These are phyloP conservation scores for Cecropterus lyciades DNA, from an alignment of 1,140 invertebrate species.

Conservation along the genomic window DNA sequence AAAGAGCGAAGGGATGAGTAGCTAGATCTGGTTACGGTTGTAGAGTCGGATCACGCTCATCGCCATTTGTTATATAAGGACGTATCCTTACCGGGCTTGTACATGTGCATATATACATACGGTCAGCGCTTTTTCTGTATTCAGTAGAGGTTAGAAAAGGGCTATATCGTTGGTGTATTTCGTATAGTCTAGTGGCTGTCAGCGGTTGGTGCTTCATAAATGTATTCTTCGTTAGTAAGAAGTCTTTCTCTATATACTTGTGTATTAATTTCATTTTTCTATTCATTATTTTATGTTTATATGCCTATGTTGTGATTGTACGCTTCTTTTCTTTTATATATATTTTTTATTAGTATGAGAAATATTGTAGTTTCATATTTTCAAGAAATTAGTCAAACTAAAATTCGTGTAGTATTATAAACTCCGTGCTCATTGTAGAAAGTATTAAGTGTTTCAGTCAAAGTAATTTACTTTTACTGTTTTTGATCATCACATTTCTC, in stretches of 20 bases:
- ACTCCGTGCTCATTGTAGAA: too few species aligned
- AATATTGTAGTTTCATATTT: background rate
- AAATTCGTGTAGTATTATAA: too few species aligned
- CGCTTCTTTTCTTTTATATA: constrained; percentile 42
- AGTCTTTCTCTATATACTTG: constrained; percentile 58
- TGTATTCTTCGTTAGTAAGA: constrained; percentile 60
- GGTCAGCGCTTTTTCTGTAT: constrained; percentile 31
- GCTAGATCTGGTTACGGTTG: constrained; percentile 73
- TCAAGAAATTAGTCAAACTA: background rate
- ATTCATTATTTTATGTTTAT: constrained; percentile 64
- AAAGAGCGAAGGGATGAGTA: constrained; percentile 51
- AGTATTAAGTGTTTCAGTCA: too few species aligned
- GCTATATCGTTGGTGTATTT: constrained; percentile 67
- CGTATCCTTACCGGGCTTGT: constrained; percentile 46
- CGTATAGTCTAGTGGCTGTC: constrained; percentile 60
- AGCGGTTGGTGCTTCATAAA: constrained; percentile 82
- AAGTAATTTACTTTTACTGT: too few species aligned
- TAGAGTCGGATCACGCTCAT: constrained; percentile 68
- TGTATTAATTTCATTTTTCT: constrained; percentile 69
- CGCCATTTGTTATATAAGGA: constrained; percentile 56
- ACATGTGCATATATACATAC: constrained; percentile 20
- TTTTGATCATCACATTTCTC: too few species aligned
- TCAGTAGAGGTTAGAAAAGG: constrained; percentile 44
- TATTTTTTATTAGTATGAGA: background rate
- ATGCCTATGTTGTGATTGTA: constrained; percentile 72